Evolutionary conservation across 2,888 invertebrate genomes (phyloP).

Genomic region (Keiferia lycopersicella): DNA sequence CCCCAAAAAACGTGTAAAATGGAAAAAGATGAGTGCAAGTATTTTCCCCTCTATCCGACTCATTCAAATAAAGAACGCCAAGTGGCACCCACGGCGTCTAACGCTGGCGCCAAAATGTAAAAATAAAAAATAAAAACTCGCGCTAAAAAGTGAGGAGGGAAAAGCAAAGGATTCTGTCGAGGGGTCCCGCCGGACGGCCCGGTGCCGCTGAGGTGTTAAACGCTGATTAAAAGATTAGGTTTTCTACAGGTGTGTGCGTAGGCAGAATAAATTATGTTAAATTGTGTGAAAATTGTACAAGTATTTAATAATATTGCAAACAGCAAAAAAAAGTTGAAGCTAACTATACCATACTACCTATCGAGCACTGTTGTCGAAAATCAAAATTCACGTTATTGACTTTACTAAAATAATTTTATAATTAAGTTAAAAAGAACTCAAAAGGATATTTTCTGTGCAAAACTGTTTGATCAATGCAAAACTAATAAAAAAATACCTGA

Average conservation of each 20-base stretch:
- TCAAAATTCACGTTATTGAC: too few relatives aligned
- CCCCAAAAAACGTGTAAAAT: constrained; percentile 34
- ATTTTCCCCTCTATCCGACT: constrained; percentile 32
- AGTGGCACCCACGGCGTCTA: constrained; percentile 65
- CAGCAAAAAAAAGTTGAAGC: too few relatives aligned
- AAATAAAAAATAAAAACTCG: constrained; percentile 45
- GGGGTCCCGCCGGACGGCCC: constrained; percentile 42
- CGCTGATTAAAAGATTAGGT: constrained; percentile 19
- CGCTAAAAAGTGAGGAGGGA: constrained; percentile 58
- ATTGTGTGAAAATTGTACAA: too few relatives aligned
- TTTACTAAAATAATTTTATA: too few relatives aligned
- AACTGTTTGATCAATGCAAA: neutral
- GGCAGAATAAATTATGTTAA: neutral
- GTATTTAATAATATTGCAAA: too few relatives aligned
- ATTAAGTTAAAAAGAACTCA: too few relatives aligned
- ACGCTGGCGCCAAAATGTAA: constrained; percentile 54
- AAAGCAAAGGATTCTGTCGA: constrained; percentile 58
- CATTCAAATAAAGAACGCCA: constrained; percentile 52
- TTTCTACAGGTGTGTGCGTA: constrained; percentile 11
- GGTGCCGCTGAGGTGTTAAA: constrained; percentile 30
- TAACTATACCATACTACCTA: too few relatives aligned
- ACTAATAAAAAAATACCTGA: neutral
- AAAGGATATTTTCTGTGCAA: too few relatives aligned
- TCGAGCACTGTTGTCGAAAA: too few relatives aligned
- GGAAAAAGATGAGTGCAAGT: constrained; percentile 42